These are phyloP conservation scores for Parthenolecanium corni DNA, from an alignment of 2,888 invertebrate species.

Conservation along the genomic window DNA sequence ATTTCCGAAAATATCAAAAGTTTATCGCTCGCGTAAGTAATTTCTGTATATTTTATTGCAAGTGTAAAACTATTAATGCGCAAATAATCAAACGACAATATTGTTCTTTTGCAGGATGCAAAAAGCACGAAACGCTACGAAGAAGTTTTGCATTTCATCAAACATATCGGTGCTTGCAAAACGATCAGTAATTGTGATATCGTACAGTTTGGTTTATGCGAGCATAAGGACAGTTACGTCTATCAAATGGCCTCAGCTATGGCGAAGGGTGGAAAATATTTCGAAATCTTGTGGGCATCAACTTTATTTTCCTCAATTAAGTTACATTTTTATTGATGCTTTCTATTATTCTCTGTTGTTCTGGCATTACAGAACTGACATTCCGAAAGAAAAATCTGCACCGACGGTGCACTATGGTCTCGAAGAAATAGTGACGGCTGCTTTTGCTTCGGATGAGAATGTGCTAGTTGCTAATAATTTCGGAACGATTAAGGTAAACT, in stretches of 20 bases:
- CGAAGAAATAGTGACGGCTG: constrained; percentile 46
- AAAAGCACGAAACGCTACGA: constrained; percentile 10
- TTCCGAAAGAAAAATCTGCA: constrained; percentile 3
- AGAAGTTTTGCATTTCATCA: constrained; percentile 43
- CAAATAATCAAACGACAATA: neutral
- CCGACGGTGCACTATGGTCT: constrained; percentile 37
- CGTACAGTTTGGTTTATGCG: constrained; percentile 56
- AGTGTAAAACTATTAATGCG: neutral
- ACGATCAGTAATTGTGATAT: constrained; percentile 50
- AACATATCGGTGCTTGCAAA: constrained; percentile 50
- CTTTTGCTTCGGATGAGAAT: constrained; percentile 44
- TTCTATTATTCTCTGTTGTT: neutral
- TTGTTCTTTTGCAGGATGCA: constrained; percentile 11
- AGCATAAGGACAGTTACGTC: constrained; percentile 48
- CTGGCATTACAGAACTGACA: neutral
- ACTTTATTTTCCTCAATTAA: neutral
- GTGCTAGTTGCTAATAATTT: constrained; percentile 42
- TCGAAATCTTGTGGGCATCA: constrained; percentile 48
- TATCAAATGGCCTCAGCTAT: constrained; percentile 46
- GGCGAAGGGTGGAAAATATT: constrained; percentile 48
- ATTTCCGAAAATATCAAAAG: constrained; percentile 51
- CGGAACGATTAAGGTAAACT: constrained; percentile 42
- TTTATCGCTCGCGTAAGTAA: constrained; percentile 39
- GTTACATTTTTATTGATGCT: neutral
- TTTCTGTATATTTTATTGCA: neutral